A percentile compares a stretch with the other conserved stretches of the same genome.
Evolutionary conservation across 2,888 invertebrate species (phyloP).

Genomic region (Athalia rosae): DNA sequence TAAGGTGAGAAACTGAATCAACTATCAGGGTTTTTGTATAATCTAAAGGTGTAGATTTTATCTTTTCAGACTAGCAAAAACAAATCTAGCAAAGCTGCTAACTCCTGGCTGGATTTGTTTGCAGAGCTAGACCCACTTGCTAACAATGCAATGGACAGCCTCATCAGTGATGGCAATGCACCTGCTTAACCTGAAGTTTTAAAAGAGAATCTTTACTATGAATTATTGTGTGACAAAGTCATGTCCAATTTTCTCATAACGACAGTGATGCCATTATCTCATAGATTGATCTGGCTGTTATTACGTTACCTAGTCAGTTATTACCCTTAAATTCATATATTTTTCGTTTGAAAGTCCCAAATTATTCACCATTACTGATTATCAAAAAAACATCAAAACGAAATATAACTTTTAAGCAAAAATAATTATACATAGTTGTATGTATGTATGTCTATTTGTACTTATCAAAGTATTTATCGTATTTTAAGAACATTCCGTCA

Average conservation of each 20-base stretch:
- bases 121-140: constrained; percentile 94
- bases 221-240: neutral
- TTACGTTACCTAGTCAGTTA: constrained; percentile 38
- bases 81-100: constrained; percentile 72
- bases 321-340: constrained; percentile 7
- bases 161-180: constrained; percentile 64
- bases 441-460: constrained; percentile 37
- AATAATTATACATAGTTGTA: constrained; percentile 24
- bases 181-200: constrained; percentile 60
- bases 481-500: constrained; percentile 30
- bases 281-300: constrained; percentile 35
- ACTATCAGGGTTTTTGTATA: neutral
- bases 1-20: neutral
- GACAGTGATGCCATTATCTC: constrained; percentile 6
- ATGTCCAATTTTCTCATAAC: constrained; percentile 9
- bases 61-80: constrained; percentile 58
- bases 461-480: constrained; percentile 35
- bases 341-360: constrained; percentile 22
- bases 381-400: constrained; percentile 9
- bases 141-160: constrained; percentile 81
- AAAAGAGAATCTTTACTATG: neutral
- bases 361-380: constrained; percentile 28
- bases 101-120: constrained; percentile 91
- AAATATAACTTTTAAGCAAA: constrained; percentile 35
- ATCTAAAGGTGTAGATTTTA: neutral